Conservation (phyloP, 1,140 invertebrate genomes). For the Drosophila arawakana region DNA sequence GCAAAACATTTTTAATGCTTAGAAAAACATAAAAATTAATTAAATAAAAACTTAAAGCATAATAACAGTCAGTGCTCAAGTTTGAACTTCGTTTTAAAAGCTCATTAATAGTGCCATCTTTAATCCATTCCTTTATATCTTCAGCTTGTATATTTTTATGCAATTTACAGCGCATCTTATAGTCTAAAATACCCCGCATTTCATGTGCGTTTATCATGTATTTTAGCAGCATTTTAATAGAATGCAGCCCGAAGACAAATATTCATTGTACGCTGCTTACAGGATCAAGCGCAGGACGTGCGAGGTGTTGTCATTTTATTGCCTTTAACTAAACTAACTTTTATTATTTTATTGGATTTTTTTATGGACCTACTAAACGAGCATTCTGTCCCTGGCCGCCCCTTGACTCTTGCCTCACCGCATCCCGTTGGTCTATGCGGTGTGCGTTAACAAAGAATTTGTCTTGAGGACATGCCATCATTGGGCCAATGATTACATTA, state of each 20-base stretch:
- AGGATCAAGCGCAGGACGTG: conserved; percentile 10
- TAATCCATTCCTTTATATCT: no score
- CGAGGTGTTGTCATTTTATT: conserved; percentile 72
- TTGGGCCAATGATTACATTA: conserved; percentile 82
- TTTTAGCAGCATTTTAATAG: conserved; percentile 24
- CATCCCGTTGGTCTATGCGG: conserved; percentile 9
- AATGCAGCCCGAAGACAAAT: conserved; percentile 22
- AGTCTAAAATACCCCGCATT: background rate
- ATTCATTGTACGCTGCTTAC: conserved; percentile 22
- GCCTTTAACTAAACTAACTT: conserved; percentile 78
- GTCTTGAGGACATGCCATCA: conserved; percentile 81
- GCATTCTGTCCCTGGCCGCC: conserved; percentile 33
- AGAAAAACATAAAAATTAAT: background rate
- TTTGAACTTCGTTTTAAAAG: no score
- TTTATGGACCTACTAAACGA: conserved; percentile 19
- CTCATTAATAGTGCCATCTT: no score
- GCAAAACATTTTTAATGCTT: background rate
- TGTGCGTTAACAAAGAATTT: conserved; percentile 76
- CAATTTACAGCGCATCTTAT: background rate
- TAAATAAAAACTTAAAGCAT: no score
- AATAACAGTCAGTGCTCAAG: no score
- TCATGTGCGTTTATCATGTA: conserved; percentile 1
- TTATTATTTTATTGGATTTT: conserved; percentile 74
- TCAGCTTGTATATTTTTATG: no score
- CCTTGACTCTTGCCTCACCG: background rate